These are phyloP conservation scores for Mugil cephalus DNA, from an alignment of 2,113 vertebrate genomes.

Conservation along the genomic window DNA sequence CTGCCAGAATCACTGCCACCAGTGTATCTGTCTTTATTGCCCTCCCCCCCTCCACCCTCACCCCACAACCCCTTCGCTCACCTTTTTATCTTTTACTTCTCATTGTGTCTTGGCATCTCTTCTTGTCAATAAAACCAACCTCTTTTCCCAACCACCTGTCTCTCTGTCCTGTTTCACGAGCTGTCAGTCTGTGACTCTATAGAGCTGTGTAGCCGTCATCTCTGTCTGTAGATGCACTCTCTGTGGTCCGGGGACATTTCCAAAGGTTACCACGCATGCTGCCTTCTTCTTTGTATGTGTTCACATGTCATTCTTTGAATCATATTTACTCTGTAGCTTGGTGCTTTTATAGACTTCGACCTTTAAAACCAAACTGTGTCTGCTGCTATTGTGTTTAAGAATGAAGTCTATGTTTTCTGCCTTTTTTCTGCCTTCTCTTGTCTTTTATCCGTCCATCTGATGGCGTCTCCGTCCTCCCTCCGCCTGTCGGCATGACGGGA, in stretches of 20 bases:
- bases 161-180: conserved; percentile 82
- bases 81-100: conserved; percentile 72
- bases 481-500: conserved; percentile 71
- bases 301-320: conserved; percentile 62
- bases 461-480: conserved; percentile 52
- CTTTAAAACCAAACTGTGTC: neutral
- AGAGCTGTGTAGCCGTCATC: conserved; percentile 64
- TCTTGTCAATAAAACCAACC: conserved; percentile 80
- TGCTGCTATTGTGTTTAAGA: conserved; percentile 17
- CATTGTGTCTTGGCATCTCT: conserved; percentile 79
- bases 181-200: conserved; percentile 70
- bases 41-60: neutral
- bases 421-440: conserved; percentile 29
- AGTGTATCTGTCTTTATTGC: conserved; percentile 66
- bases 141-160: conserved; percentile 81
- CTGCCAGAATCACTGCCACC: conserved; percentile 75
- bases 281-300: conserved; percentile 44
- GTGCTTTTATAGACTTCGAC: conserved; percentile 27
- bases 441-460: conserved; percentile 49
- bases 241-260: conserved; percentile 53
- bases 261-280: conserved; percentile 67
- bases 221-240: conserved; percentile 52
- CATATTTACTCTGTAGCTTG: conserved; percentile 30
- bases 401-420: conserved; percentile 31
- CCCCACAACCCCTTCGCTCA: conserved; percentile 44